These are phyloP conservation scores for Sthenelais limicola DNA, from an alignment of 2,888 invertebrate genomes.

Conservation along the genomic window DNA sequence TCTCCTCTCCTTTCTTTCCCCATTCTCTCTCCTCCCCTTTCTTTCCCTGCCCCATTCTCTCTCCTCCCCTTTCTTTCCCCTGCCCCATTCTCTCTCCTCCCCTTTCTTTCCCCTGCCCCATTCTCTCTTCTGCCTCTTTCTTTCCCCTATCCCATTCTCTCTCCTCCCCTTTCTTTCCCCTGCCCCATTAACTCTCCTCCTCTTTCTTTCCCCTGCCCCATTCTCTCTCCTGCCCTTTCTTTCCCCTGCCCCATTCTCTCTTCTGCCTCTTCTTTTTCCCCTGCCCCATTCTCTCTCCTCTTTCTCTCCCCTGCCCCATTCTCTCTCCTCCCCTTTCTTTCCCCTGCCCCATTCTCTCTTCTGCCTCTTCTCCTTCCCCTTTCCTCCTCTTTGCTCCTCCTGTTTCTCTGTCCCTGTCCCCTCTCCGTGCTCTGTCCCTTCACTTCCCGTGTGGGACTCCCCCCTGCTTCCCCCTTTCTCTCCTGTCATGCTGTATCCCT, in stretches of 20 bases:
- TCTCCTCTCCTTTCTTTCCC: too few species aligned
- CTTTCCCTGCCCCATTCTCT: too few species aligned
- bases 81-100: too few species aligned
- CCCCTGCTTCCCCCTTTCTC: slow-evolving; percentile 21
- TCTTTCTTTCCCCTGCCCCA: slow-evolving; percentile 2
- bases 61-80: too few species aligned
- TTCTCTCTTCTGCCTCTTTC: too few species aligned
- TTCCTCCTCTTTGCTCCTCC: not conserved
- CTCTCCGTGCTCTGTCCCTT: not conserved
- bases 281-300: not conserved
- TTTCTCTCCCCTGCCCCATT: not conserved
- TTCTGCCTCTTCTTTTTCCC: not conserved
- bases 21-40: too few species aligned
- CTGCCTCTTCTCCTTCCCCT: not conserved
- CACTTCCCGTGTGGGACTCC: not conserved
- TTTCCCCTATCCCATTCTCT: too few species aligned
- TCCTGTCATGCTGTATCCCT: not conserved
- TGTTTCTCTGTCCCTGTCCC: not conserved
- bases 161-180: too few species aligned
- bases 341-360: not conserved
- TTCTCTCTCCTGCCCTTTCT: not conserved
- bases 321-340: not conserved
- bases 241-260: not conserved
- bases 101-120: too few species aligned
- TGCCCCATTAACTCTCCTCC: slow-evolving; percentile 2